These are phyloP conservation scores for Pseudonaja textilis DNA, from an alignment of 2,113 vertebrate species.

Conservation along the genomic window DNA sequence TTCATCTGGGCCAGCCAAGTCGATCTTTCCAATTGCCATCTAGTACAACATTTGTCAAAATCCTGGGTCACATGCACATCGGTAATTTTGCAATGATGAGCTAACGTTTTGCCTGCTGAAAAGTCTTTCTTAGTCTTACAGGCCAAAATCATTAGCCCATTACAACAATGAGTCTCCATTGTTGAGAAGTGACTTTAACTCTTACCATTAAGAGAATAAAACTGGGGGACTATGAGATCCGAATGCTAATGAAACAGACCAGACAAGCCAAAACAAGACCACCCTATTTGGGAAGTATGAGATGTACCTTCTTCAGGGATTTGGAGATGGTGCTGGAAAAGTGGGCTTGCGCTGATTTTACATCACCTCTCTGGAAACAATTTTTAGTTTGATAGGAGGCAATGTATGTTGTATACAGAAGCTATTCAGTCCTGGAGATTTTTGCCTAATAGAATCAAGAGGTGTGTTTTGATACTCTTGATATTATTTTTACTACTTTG, in stretches of 20 bases:
- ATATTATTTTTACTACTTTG: not conserved
- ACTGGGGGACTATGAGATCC: too few species aligned
- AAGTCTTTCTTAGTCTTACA: not conserved
- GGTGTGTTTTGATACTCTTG: not conserved
- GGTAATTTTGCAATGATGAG: not conserved
- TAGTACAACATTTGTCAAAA: not conserved
- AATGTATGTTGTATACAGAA: not conserved
- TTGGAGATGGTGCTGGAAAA: not conserved
- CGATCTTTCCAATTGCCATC: conserved; percentile 40
- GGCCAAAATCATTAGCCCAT: not conserved
- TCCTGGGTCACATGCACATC: not conserved
- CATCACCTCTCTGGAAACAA: too few species aligned
- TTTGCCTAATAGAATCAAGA: not conserved
- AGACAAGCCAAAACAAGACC: not conserved
- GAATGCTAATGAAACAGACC: not conserved
- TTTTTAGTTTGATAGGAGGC: not conserved
- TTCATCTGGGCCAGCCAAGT: conserved; percentile 38
- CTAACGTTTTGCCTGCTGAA: not conserved
- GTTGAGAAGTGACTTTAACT: not conserved
- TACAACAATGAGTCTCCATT: not conserved
- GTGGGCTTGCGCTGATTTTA: not conserved
- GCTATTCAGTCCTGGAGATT: not conserved
- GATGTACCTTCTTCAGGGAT: not conserved
- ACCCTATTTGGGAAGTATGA: not conserved
- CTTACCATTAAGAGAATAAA: not conserved